phyloP scores from a whole-genome alignment of 1,140 invertebrate genomes.

The Hyphantria cunea region DNA sequence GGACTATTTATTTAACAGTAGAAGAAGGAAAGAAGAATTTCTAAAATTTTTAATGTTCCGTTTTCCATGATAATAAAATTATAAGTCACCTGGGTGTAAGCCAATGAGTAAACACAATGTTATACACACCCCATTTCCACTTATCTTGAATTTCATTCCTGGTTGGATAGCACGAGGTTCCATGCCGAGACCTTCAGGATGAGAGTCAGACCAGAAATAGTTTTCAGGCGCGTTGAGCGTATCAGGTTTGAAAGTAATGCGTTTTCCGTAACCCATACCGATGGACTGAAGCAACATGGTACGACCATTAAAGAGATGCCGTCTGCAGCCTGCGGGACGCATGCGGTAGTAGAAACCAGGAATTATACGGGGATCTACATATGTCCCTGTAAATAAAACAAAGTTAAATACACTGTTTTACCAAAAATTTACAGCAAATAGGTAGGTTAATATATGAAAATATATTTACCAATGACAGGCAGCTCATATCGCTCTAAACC shows the following conservation, averaged over 20 bases:
- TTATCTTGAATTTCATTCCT: constrained; percentile 85
- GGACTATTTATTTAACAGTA: too few species aligned
- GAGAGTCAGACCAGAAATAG: constrained; percentile 91
- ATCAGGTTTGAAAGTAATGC: constrained; percentile 88
- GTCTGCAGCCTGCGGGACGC: constrained; percentile 83
- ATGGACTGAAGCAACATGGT: constrained; percentile 85
- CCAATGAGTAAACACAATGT: too few species aligned
- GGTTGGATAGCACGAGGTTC: constrained; percentile 85
- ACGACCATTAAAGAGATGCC: constrained; percentile 85
- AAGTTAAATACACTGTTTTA: background rate
- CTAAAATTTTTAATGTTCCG: too few species aligned
- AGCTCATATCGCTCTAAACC: constrained; percentile 87
- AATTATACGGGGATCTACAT: constrained; percentile 87
- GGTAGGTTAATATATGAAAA: background rate
- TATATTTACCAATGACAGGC: constrained; percentile 86
- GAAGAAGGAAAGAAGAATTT: too few species aligned
- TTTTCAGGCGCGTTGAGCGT: constrained; percentile 85
- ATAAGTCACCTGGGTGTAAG: too few species aligned
- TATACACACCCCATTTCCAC: constrained; percentile 77
- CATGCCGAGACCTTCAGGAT: constrained; percentile 88
- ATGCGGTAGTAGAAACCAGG: constrained; percentile 89
- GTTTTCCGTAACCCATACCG: constrained; percentile 89
- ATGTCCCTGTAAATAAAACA: constrained; percentile 83
- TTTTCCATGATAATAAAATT: too few species aligned
- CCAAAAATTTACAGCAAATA: background rate